Evolutionary conservation across 2,797 vertebrate species (phyloP).

Genomic region (Chelidonichthys spinosus): DNA sequence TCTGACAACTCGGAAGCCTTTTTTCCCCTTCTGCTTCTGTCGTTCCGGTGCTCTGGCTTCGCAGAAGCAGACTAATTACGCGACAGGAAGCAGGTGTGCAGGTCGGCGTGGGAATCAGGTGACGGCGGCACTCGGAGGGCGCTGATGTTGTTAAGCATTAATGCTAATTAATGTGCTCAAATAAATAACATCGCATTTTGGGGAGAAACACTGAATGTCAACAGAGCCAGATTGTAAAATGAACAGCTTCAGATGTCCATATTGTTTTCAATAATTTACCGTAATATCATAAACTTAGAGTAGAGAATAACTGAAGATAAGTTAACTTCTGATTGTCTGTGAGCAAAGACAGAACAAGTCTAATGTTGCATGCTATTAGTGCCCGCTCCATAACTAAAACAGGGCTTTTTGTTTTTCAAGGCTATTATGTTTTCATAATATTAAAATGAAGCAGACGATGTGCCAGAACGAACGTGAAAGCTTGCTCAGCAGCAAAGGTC

Average conservation of each 20-base stretch:
- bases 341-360: neutral
- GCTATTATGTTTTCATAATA: conserved; percentile 19
- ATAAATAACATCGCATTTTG: neutral
- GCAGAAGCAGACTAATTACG: neutral
- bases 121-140: neutral
- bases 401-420: conserved; percentile 12
- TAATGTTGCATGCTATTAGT: neutral
- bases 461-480: conserved; percentile 5
- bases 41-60: neutral
- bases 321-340: neutral
- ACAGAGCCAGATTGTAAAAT: neutral
- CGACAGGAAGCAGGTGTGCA: neutral
- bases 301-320: neutral
- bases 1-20: neutral
- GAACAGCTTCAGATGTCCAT: neutral
- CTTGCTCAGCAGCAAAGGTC: conserved; percentile 31
- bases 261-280: neutral
- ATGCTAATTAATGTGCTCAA: neutral
- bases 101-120: neutral
- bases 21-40: neutral
- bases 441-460: neutral
- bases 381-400: conserved; percentile 7
- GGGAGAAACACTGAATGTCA: neutral
- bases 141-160: neutral
- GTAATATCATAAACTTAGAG: neutral